Percentiles rank a stretch among this genome's conserved stretches.
Evolutionary conservation across 2,113 vertebrate genomes (phyloP).

Genomic region (Atlantisia rogersi): DNA sequence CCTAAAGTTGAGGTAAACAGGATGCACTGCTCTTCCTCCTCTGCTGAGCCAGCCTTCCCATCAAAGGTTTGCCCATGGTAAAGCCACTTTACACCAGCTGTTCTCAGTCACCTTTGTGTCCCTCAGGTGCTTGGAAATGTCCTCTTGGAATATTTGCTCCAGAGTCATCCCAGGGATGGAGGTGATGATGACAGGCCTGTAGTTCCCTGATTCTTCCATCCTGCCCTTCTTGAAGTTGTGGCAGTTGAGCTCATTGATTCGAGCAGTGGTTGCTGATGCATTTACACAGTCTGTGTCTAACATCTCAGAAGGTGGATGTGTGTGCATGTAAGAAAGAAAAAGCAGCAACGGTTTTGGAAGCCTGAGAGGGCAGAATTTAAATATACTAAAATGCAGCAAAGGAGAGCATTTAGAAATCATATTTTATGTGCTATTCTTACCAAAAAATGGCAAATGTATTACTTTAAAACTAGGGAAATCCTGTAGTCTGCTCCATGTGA

Average conservation of each 20-base stretch:
- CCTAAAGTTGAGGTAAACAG: not conserved
- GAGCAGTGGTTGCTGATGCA: not conserved
- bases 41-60: not conserved
- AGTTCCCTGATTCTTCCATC: not conserved
- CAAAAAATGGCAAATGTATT: not conserved
- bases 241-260: not conserved
- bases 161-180: not conserved
- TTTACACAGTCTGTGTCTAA: not conserved
- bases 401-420: not conserved
- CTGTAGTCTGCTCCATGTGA: not conserved
- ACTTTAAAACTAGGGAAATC: not conserved
- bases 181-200: not conserved
- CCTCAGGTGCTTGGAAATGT: not conserved
- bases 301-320: fast-evolving
- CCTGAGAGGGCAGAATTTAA: not conserved
- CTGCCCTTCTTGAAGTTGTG: not conserved
- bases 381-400: not conserved
- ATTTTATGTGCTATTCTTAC: not conserved
- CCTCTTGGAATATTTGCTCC: not conserved
- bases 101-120: not conserved
- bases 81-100: not conserved
- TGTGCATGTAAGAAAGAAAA: not conserved
- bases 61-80: not conserved
- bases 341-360: not conserved
- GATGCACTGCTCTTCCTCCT: not conserved